Evolutionary conservation across 2,113 vertebrate genomes (phyloP).

Genomic region (Loxodonta africana): DNA sequence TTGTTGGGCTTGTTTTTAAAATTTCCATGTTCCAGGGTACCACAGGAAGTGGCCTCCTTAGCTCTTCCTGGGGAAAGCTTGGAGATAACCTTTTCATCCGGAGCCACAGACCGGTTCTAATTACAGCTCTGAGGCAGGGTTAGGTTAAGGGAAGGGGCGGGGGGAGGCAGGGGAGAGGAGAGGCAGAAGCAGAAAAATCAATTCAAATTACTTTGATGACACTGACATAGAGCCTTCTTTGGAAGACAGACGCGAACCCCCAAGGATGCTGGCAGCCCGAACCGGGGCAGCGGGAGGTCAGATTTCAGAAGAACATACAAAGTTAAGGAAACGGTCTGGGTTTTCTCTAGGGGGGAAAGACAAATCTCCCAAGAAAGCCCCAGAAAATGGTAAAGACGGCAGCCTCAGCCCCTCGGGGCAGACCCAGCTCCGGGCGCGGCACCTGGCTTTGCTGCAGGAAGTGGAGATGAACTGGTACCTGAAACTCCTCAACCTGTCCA

Average conservation of each 20-base stretch:
- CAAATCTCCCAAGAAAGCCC: slow-evolving; percentile 87
- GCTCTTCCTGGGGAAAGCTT: slow-evolving; percentile 86
- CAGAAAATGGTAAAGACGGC: slow-evolving; percentile 88
- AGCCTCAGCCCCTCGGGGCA: slow-evolving; percentile 84
- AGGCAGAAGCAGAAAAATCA: slow-evolving; percentile 83
- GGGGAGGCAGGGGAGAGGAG: slow-evolving; percentile 73
- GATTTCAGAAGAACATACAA: slow-evolving; percentile 85
- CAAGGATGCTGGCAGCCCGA: slow-evolving; percentile 93
- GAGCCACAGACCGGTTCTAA: slow-evolving; percentile 88
- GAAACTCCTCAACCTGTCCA: slow-evolving; percentile 92
- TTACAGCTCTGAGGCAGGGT: slow-evolving; percentile 91
- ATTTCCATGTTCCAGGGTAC: slow-evolving; percentile 1
- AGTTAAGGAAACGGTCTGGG: slow-evolving; percentile 91
- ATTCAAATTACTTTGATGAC: slow-evolving; percentile 79
- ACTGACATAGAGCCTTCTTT: slow-evolving; percentile 55
- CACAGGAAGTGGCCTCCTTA: slow-evolving; percentile 23
- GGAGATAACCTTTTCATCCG: slow-evolving; percentile 85
- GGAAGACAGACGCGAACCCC: neutral
- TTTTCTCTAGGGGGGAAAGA: slow-evolving; percentile 89
- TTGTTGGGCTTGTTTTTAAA: neutral
- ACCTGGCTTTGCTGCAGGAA: slow-evolving; percentile 91
- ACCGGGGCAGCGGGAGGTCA: slow-evolving; percentile 89
- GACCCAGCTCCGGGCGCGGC: slow-evolving; percentile 88
- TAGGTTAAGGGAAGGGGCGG: slow-evolving; percentile 91
- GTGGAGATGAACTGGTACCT: slow-evolving; percentile 97